Percentiles rank a stretch among this genome's conserved stretches.
Evolutionary conservation across 2,888 invertebrate genomes (phyloP).

Genomic region (Ypsolopha scabrella): DNA sequence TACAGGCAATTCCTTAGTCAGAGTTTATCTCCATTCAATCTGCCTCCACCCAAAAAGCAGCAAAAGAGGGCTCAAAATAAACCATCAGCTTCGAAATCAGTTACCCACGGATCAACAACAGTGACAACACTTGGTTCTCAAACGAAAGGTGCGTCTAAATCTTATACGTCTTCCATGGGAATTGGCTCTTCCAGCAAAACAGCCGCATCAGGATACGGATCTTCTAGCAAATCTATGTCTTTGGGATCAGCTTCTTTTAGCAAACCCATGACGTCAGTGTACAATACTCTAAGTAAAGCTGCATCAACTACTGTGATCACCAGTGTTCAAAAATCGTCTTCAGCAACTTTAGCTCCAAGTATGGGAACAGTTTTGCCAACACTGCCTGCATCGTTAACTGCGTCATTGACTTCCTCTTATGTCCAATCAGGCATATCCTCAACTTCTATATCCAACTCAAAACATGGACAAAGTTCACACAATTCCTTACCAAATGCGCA

Average conservation of each 20-base stretch:
- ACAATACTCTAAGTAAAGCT: background rate
- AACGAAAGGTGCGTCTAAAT: background rate
- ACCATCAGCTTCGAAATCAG: slow-evolving; percentile 4
- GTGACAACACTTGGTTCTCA: background rate
- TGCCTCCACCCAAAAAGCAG: slow-evolving; percentile 44
- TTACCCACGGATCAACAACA: slow-evolving; percentile 13
- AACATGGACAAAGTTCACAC: background rate
- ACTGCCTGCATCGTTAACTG: slow-evolving; percentile 46
- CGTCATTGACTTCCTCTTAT: slow-evolving; percentile 22
- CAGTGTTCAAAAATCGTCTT: slow-evolving; percentile 28
- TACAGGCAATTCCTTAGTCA: slow-evolving; percentile 50
- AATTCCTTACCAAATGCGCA: slow-evolving; percentile 28
- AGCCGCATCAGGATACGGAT: background rate
- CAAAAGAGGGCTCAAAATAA: slow-evolving; percentile 47
- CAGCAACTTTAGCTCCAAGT: slow-evolving; percentile 35
- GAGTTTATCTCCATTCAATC: slow-evolving; percentile 32
- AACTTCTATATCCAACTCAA: background rate
- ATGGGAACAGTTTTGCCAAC: slow-evolving; percentile 52
- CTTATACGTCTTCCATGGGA: background rate
- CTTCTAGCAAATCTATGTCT: background rate
- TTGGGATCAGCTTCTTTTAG: background rate
- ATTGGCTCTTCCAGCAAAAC: background rate
- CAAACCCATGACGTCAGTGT: background rate
- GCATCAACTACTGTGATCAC: background rate
- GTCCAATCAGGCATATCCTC: background rate